These are phyloP conservation scores for Rhea pennata DNA, from an alignment of 2,113 vertebrate species.

Conservation along the genomic window DNA sequence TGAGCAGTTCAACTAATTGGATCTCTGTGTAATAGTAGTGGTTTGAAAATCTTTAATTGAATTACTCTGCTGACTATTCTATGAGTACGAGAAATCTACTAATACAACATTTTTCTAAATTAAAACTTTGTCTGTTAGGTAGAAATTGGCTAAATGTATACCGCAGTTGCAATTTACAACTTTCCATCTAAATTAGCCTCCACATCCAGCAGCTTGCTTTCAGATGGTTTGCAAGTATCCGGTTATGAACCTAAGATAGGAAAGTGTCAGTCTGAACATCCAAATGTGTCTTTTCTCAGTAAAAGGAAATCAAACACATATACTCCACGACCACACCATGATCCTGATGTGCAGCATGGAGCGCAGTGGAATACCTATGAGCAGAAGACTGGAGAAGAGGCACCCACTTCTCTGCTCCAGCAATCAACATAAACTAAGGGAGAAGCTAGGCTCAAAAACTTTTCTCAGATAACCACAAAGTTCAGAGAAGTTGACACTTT, in stretches of 20 bases:
- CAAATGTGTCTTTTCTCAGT: background rate
- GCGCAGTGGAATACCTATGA: fast-evolving
- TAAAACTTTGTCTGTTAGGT: background rate
- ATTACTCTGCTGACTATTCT: background rate
- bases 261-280: background rate
- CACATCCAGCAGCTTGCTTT: background rate
- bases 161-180: background rate
- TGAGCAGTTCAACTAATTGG: background rate
- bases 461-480: background rate
- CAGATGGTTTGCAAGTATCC: background rate
- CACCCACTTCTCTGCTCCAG: background rate
- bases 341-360: background rate
- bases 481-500: background rate
- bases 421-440: background rate
- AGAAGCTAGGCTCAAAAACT: background rate
- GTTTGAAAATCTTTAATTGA: background rate
- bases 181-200: background rate
- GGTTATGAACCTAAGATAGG: background rate
- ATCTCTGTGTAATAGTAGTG: background rate
- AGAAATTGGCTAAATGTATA: background rate
- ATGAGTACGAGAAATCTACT: background rate
- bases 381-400: background rate
- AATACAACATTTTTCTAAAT: background rate
- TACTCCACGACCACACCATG: too few species aligned
- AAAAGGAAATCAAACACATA: background rate